Percentiles rank a stretch among this genome's conserved stretches.
These are phyloP conservation scores for Bombyx huttoni DNA, from an alignment of 2,888 invertebrate genomes.

Conservation along the genomic window DNA sequence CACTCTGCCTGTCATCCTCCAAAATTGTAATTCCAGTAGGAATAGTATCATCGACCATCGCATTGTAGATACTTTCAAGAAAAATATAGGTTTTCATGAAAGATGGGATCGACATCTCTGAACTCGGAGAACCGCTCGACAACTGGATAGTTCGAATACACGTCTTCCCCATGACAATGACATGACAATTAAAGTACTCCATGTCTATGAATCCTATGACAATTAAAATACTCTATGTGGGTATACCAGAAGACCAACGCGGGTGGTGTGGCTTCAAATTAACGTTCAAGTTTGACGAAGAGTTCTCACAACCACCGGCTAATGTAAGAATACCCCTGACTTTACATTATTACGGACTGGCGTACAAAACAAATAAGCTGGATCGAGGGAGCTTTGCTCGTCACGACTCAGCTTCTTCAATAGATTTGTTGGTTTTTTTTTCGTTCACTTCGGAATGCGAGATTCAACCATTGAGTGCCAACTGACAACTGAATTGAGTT, in stretches of 20 bases:
- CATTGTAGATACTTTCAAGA: too few relatives aligned
- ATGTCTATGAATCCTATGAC: too few relatives aligned
- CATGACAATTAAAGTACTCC: too few relatives aligned
- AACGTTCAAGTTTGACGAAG: constrained; percentile 29
- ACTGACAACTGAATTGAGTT: neutral
- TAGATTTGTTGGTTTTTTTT: constrained; percentile 49
- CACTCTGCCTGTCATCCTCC: too few relatives aligned
- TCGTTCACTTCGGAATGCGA: constrained; percentile 40
- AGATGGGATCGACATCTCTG: too few relatives aligned
- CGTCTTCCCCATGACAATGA: too few relatives aligned
- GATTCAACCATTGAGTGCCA: constrained; percentile 29
- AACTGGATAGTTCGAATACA: too few relatives aligned
- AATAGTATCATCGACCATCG: too few relatives aligned
- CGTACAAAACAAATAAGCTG: constrained; percentile 27
- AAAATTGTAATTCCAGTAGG: too few relatives aligned
- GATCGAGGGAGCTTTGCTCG: constrained; percentile 18
- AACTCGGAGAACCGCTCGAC: too few relatives aligned
- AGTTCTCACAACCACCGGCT: constrained; percentile 23
- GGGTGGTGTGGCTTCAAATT: constrained; percentile 33
- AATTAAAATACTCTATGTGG: too few relatives aligned
- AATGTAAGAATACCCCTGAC: constrained; percentile 23
- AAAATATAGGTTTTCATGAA: too few relatives aligned
- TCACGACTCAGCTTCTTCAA: constrained; percentile 42
- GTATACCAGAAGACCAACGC: constrained; percentile 10
- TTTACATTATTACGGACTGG: constrained; percentile 12